Evolutionary conservation across 2,888 invertebrate genomes (phyloP), one percentile per base, ranked within the genome.

Genomic region (Steinernema scapterisci): DNA sequence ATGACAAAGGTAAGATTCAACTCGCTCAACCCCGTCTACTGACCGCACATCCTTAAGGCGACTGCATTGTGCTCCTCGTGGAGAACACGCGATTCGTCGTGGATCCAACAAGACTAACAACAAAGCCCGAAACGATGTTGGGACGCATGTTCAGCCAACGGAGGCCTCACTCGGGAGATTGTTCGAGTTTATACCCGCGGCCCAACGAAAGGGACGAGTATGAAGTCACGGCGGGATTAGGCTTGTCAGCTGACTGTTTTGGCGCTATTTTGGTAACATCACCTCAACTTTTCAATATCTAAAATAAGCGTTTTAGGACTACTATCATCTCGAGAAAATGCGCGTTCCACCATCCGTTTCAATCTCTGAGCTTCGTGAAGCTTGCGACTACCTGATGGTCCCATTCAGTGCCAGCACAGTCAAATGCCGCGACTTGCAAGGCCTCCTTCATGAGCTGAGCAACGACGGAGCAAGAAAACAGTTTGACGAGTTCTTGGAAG

Each of bases 381-480:
- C 99, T 23, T 99, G 99, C 88, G 99, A 99, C 89, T 99, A 99
- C 89, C 91, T 99, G 74, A 91, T 99, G 54, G 93, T 99, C 87
- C 99, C 99, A 16, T 99, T 99, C 88, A 95, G 96, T 90, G 95
- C 97, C 11, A 92, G 92, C 81, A 96, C 95, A 54, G 93, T 99
- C 73, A 92, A 95, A 86, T 84, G 82, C 46, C 85, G 86, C 73
- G 85, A 87, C 72, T 77, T 87, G 45, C 83, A 94, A 85, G 97
- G 96, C 72, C 91, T 99, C 73, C 91, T 99, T 74, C 99, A 99
- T 89, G 99, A 99, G 89, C 90, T 99, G 71, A 96, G 96, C 54
- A 99, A 99, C 89, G 99, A 99, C 89, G 99, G 99, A n/a, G 99
- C 99, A 0, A 92, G 96, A 1, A 92, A 93, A 80, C 97, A 97